Base-by-base conservation (phyloP, 2,113 vertebrate species). In the Gymnorhina tibicen region DNA sequence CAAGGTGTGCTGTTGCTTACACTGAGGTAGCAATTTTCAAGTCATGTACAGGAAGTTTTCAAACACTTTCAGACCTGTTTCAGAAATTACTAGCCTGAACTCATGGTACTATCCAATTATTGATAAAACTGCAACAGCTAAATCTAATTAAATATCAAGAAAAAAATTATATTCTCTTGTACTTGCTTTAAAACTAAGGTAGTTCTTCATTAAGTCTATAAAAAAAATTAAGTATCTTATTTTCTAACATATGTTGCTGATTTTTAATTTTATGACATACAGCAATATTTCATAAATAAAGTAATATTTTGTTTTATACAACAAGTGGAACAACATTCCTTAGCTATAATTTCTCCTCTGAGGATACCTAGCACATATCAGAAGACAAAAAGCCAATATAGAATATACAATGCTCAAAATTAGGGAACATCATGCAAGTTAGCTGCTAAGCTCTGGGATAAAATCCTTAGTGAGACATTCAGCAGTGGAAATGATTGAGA, bases 21-120 rank as follows among this genome's bases (percentile, higher is more conserved):
- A 74, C 64, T 91, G 60, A 84, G 16, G 23, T 59, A 84, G 37
- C 69, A 91, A n/a, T 86, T 82, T 84, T 63, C 92, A 97, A 94
- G 87, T 95, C 92, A 90, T 3, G 0, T 69, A 94, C 26, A 83
- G 56, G 68, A 93, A 93, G 69, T 91, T 93, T 95, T 95, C 85
- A 82, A 96, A 94, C 70, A 90, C 91, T 90, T 94, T 69, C 89
- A 87, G 92, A 96, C 86, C 69, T 33, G 59, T 42, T 94, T 81
- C 75, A 86, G 83, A 93, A 91, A 76, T 93, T 72, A 73, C n/a
- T 73, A 72, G 47, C 60, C 81, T 88, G 41, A 95, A 91, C 28
- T 47, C 63, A 30, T 52, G 33, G 58, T 80, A 92, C 44, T 83
- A 82, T 32, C 56, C 37, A 81, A n/a, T 78, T 86, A 89, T 21